Percentiles rank a stretch among this genome's conserved stretches.
Evolutionary conservation across 2,888 invertebrate species (phyloP).

Genomic region (Lissocephala sabroskyi): DNA sequence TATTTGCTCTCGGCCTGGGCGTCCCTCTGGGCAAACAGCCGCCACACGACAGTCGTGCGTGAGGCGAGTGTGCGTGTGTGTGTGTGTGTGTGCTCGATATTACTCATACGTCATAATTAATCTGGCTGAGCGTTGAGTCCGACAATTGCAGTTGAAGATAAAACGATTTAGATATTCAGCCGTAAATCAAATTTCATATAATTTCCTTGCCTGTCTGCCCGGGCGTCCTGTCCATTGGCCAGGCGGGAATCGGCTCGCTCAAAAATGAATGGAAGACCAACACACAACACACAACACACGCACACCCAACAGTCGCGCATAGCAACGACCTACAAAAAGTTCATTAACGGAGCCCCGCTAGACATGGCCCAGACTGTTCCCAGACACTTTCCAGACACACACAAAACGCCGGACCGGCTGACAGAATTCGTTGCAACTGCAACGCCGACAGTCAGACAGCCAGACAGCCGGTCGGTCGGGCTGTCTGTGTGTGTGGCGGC

Average conservation of each 20-base stretch:
- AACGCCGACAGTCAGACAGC: conserved; percentile 26
- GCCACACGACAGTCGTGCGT: conserved; percentile 9
- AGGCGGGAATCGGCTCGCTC: conserved; percentile 28
- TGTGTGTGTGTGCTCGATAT: conserved; percentile 33
- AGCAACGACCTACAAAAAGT: conserved; percentile 73
- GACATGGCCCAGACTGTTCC: conserved; percentile 73
- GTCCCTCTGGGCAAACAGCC: conserved; percentile 25
- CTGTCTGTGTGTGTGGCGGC: conserved; percentile 7
- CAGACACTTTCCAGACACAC: conserved; percentile 63
- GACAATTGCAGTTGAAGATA: conserved; percentile 41
- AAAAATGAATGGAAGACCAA: conserved; percentile 6
- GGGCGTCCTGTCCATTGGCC: background rate
- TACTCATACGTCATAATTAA: conserved; percentile 53
- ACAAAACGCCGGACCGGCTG: conserved; percentile 29
- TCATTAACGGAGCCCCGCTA: conserved; percentile 72
- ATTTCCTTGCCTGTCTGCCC: background rate
- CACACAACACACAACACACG: too few relatives aligned
- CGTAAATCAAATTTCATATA: too few relatives aligned
- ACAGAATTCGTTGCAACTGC: conserved; percentile 52
- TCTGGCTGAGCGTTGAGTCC: conserved; percentile 2
- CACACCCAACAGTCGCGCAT: conserved; percentile 44
- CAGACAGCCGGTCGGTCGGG: too few relatives aligned
- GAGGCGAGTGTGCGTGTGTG: background rate
- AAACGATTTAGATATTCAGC: conserved; percentile 45
- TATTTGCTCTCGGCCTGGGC: conserved; percentile 25